Percentiles rank a stretch among this genome's conserved stretches.
These are phyloP conservation scores for Oxyura jamaicensis DNA, from an alignment of 2,113 vertebrate genomes.

Conservation along the genomic window DNA sequence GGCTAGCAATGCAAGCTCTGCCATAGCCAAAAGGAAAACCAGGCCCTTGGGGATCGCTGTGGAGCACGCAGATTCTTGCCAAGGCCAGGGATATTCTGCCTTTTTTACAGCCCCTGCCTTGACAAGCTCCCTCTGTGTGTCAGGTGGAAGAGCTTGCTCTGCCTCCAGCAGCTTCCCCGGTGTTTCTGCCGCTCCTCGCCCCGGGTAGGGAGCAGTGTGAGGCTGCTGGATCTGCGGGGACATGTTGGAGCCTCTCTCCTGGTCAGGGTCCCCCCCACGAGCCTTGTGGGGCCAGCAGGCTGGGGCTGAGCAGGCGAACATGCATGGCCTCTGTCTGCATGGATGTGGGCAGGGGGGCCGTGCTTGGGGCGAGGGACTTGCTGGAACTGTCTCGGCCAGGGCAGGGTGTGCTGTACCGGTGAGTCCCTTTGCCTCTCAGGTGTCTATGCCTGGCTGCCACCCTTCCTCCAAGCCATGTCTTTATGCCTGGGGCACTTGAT, in stretches of 20 bases:
- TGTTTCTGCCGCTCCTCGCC: no score
- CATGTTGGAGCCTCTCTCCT: background rate
- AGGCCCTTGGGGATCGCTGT: background rate
- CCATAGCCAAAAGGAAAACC: background rate
- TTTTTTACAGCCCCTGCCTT: background rate
- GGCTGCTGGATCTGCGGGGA: background rate
- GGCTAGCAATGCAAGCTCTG: background rate
- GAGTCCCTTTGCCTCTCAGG: background rate
- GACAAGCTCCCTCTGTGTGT: fast-evolving
- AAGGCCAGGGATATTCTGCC: background rate
- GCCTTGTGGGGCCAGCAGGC: background rate
- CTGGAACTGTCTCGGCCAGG: background rate
- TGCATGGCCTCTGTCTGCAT: background rate
- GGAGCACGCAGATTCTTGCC: background rate
- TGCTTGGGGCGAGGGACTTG: background rate
- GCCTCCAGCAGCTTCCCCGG: background rate
- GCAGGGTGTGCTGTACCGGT: background rate
- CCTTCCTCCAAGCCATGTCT: background rate
- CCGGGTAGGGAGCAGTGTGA: fast-evolving
- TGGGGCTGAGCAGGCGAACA: background rate
- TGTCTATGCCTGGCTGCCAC: background rate
- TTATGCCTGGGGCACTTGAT: background rate
- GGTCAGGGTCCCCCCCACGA: background rate
- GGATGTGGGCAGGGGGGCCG: background rate
- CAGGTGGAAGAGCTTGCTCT: background rate